Evolutionary conservation across 1,140 invertebrate genomes (phyloP).

Genomic region (Pemphigus obesinymphae): DNA sequence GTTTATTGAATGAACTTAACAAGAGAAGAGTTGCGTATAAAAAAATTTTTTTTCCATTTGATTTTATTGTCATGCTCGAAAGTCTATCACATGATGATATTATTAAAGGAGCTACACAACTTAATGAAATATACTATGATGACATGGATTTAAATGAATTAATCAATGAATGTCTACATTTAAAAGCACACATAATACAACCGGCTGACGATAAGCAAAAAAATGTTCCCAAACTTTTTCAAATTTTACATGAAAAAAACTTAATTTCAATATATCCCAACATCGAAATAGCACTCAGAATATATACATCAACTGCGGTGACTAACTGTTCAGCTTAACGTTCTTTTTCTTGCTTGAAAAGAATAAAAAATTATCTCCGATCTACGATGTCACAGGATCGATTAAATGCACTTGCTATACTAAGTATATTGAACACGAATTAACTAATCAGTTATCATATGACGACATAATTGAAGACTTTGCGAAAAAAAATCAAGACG

Average conservation of each 20-base stretch:
- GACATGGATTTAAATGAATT: slow-evolving; percentile 27
- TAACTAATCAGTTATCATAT: too few species aligned
- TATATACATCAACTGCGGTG: slow-evolving; percentile 23
- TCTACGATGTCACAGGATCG: too few species aligned
- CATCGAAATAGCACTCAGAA: slow-evolving; percentile 22
- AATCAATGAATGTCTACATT: slow-evolving; percentile 27
- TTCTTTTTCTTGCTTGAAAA: slow-evolving; percentile 31
- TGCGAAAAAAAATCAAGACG: slow-evolving; percentile 32
- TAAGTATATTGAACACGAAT: too few species aligned
- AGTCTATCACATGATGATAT: slow-evolving; percentile 19
- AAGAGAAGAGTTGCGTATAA: not conserved
- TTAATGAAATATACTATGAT: slow-evolving; percentile 26
- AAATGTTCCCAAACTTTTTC: slow-evolving; percentile 19
- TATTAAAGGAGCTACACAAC: slow-evolving; percentile 15
- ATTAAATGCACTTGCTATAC: too few species aligned
- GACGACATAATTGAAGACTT: slow-evolving; percentile 21
- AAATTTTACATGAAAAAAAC: slow-evolving; percentile 22
- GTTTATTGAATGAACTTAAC: slow-evolving; percentile 9
- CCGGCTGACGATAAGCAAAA: slow-evolving; percentile 24
- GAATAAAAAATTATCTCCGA: slow-evolving; percentile 41
- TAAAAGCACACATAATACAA: slow-evolving; percentile 17
- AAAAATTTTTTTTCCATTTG: not conserved
- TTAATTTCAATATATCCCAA: slow-evolving; percentile 22
- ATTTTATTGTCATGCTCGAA: slow-evolving; percentile 12
- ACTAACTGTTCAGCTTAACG: slow-evolving; percentile 34